phyloP scores from a whole-genome alignment of 2,797 vertebrate genomes.

The Lacerta viridis region DNA sequence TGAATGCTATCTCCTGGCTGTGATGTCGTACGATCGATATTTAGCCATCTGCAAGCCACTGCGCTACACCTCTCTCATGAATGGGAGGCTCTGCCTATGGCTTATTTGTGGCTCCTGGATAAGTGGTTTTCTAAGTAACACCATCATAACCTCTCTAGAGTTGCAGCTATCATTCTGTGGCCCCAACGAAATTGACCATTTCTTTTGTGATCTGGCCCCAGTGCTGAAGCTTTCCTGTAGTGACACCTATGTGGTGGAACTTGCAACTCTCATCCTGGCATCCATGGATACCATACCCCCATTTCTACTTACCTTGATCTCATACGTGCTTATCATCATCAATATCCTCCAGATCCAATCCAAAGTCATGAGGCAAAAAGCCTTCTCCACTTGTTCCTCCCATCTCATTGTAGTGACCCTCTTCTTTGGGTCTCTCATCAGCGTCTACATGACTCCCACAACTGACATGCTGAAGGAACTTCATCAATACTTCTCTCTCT shows the following conservation, averaged over 20 bases:
- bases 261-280: conserved; percentile 50
- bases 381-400: conserved; percentile 57
- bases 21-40: conserved; percentile 60
- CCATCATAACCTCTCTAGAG: conserved; percentile 47
- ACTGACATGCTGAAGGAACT: conserved; percentile 1
- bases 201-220: conserved; percentile 57
- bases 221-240: conserved; percentile 59
- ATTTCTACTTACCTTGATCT: conserved; percentile 36
- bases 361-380: conserved; percentile 27
- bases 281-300: conserved; percentile 17
- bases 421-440: conserved; percentile 57
- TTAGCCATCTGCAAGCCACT: conserved; percentile 54
- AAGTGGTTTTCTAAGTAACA: conserved; percentile 51
- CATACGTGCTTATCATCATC: conserved; percentile 54
- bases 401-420: conserved; percentile 57
- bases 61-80: conserved; percentile 52
- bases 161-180: conserved; percentile 48
- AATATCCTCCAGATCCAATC: conserved; percentile 40
- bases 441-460: conserved; percentile 51
- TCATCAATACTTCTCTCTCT: conserved; percentile 62
- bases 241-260: conserved; percentile 40
- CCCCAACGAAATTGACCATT: conserved; percentile 43
- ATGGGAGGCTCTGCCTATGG: conserved; percentile 2
- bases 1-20: conserved; percentile 59
- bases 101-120: conserved; percentile 45